phyloP scores from a whole-genome alignment of 2,888 invertebrate species.

The Netelia virgata region DNA sequence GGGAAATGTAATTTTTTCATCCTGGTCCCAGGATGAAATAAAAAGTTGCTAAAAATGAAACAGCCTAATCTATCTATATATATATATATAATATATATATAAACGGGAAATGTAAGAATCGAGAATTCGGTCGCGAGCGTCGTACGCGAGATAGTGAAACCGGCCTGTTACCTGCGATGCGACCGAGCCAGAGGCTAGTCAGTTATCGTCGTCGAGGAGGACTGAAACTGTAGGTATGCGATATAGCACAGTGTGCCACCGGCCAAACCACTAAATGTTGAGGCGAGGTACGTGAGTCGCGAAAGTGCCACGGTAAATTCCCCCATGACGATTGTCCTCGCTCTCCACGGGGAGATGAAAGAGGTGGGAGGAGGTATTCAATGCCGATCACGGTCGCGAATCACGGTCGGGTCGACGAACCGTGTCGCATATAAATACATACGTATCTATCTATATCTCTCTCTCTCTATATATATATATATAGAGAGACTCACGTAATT shows the following conservation, averaged over 20 bases:
- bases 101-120: slow-evolving; percentile 4
- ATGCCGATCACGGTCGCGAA: slow-evolving; percentile 64
- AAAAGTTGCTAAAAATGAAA: too few relatives aligned
- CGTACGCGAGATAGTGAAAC: slow-evolving; percentile 49
- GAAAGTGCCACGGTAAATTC: slow-evolving; percentile 63
- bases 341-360: slow-evolving; percentile 27
- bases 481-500: neutral
- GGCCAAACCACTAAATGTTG: neutral
- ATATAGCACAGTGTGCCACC: neutral
- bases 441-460: neutral
- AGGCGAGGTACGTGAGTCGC: slow-evolving; percentile 55
- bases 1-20: too few relatives aligned
- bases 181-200: slow-evolving; percentile 3
- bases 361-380: slow-evolving; percentile 32
- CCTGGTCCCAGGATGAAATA: too few relatives aligned
- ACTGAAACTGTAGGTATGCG: neutral
- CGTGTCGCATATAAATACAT: neutral
- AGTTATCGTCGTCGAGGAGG: slow-evolving; percentile 19
- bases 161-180: slow-evolving; percentile 21
- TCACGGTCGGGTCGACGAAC: slow-evolving; percentile 64
- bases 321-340: slow-evolving; percentile 56
- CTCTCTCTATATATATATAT: slow-evolving; percentile 12
- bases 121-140: slow-evolving; percentile 27
- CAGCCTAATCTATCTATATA: too few relatives aligned
- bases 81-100: slow-evolving; percentile 1